phyloP scores from a whole-genome alignment of 1,140 invertebrate genomes.

The Neodiprion lecontei region DNA sequence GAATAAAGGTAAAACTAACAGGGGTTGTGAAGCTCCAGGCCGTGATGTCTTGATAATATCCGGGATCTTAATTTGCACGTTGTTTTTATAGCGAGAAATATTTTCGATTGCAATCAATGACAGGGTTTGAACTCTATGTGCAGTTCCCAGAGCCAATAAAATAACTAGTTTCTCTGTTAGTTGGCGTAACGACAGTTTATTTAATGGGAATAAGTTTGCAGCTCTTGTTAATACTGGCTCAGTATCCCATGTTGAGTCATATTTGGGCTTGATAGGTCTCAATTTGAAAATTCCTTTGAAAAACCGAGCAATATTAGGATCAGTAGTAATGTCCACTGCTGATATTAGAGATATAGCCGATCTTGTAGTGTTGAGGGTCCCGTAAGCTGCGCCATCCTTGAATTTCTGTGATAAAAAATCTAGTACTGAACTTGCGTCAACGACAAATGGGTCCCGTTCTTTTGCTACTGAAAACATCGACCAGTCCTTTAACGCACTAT shows the following conservation, averaged over 20 bases:
- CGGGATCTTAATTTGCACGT: constrained; percentile 12
- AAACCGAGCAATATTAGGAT: constrained; percentile 17
- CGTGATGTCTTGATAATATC: constrained; percentile 22
- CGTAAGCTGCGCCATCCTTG: constrained; percentile 30
- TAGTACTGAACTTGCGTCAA: constrained; percentile 23
- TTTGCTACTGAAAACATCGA: constrained; percentile 39
- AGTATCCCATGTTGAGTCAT: constrained; percentile 29
- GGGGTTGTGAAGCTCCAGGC: constrained; percentile 10
- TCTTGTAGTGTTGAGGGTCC: constrained; percentile 29
- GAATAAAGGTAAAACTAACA: constrained; percentile 18
- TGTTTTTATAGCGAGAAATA: neutral
- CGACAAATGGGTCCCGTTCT: constrained; percentile 29
- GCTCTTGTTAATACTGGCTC: constrained; percentile 28
- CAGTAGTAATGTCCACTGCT: neutral
- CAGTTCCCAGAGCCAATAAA: constrained; percentile 32
- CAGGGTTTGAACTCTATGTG: constrained; percentile 28
- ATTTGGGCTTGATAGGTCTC: constrained; percentile 32
- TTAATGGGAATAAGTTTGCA: constrained; percentile 14
- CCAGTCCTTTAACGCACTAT: constrained; percentile 37
- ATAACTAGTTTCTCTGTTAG: constrained; percentile 30
- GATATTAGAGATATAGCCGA: constrained; percentile 30
- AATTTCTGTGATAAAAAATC: constrained; percentile 31
- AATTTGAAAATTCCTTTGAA: constrained; percentile 32
- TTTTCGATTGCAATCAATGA: constrained; percentile 19
- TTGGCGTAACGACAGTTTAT: constrained; percentile 23